Conservation (phyloP, 2,888 invertebrate species). For the Andrena bicolor region DNA sequence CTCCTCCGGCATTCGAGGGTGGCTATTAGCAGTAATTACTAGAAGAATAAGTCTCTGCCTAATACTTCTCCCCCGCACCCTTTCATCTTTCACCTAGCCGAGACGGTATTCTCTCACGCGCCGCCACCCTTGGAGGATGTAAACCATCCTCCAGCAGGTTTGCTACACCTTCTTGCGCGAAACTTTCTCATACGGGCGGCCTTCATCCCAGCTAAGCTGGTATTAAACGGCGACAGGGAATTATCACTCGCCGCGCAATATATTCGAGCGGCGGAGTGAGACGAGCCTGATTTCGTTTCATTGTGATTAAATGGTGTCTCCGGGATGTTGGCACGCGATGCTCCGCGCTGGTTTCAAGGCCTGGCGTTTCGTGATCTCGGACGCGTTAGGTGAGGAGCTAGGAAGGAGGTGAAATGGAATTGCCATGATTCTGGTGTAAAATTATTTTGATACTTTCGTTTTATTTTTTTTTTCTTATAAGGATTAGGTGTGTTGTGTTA, state of each 20-base stretch:
- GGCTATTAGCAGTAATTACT: constrained; percentile 77
- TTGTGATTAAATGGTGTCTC: neutral
- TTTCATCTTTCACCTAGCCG: constrained; percentile 65
- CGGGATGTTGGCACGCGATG: neutral
- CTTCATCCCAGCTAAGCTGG: constrained; percentile 33
- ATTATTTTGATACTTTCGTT: neutral
- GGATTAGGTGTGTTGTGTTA: neutral
- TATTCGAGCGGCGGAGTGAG: neutral
- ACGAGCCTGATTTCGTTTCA: neutral
- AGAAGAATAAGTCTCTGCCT: constrained; percentile 75
- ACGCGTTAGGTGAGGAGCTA: neutral
- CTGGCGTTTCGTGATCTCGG: neutral
- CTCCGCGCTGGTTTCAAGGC: neutral
- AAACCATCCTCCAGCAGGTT: constrained; percentile 51
- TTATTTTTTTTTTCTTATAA: neutral
- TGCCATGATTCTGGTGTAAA: neutral
- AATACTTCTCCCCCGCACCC: constrained; percentile 67
- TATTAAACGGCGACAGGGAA: constrained; percentile 57
- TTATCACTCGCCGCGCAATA: constrained; percentile 50
- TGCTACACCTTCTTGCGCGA: constrained; percentile 16
- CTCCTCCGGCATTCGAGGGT: constrained; percentile 40
- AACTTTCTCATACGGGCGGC: constrained; percentile 52
- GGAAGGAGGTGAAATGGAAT: neutral
- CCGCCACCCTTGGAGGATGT: constrained; percentile 50
- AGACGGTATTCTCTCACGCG: constrained; percentile 52